Evolutionary conservation across 2,888 invertebrate species (phyloP), one percentile per base, ranked within the genome.

Genomic region (Protophormia terraenovae): DNA sequence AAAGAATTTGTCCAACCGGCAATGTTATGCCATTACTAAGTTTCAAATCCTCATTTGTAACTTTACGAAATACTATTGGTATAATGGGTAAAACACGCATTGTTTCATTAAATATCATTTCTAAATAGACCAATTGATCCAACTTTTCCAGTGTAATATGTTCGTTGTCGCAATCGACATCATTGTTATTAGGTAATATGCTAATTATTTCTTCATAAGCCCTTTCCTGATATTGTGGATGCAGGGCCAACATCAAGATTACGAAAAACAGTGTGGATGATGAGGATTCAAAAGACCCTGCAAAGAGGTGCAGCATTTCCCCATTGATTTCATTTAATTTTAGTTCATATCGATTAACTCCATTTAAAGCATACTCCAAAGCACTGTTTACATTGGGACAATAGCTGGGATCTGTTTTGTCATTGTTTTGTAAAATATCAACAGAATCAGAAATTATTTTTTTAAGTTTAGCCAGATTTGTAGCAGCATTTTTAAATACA

Each of bases 41-140:
- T 10, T 58, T 84, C 0, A 90, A 22, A 16, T 91, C 90, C 7
- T 88, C 79, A 14, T 29, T 24, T 0, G 80, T 75, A 0, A 89
- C 87, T 82, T 89, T 86, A 3, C 92, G 87, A 0, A 88, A 88
- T 4, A 91, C 88, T 0, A 90, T 41, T 6, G 91, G 91, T 12
- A 90, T 89, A 0, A 89, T 89, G 0, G 91, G 88, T 38, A 92
- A 88, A 0, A 92, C 83, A 10, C 92, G 83, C 89, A 92, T 89
- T 0, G 91, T 88, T 66, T 92, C 92, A 58, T 91, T 91, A 0
- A 92, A 76, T 4, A 91, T 88, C 73, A 90, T 87, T 35, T 91
- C 91, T 64, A 91, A 77, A 69, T 90, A 91, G 3, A 87, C 86
- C 88, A 92, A 88, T 85, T 91, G 86, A 47, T 89, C 88, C 0